Evolutionary conservation across 2,113 vertebrate species (phyloP).

Genomic region (Meriones unguiculatus): DNA sequence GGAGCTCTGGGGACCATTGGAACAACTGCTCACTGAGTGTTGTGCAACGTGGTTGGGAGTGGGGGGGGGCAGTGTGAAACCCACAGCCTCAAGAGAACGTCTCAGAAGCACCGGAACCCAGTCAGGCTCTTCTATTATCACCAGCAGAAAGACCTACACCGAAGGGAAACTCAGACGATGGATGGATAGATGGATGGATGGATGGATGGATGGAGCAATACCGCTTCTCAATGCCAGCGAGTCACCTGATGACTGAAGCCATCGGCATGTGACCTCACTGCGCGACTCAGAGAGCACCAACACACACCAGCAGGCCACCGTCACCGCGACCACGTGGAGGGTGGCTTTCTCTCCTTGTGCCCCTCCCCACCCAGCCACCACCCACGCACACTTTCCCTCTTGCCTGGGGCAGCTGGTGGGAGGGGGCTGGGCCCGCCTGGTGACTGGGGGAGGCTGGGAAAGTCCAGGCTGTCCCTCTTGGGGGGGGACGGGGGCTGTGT

Average conservation of each 20-base stretch:
- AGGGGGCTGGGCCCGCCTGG: constrained; percentile 67
- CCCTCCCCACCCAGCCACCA: constrained; percentile 63
- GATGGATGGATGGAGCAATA: background rate
- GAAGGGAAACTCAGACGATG: background rate
- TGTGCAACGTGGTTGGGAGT: background rate
- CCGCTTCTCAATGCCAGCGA: background rate
- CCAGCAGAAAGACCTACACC: background rate
- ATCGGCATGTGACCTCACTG: background rate
- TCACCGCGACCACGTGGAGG: background rate
- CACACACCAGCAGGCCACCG: background rate
- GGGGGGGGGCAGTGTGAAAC: background rate
- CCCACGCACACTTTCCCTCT: constrained; percentile 78
- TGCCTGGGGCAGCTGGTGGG: constrained; percentile 81
- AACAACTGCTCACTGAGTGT: accelerated
- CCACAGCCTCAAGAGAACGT: background rate
- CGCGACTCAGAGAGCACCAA: background rate
- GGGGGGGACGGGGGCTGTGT: constrained; percentile 41
- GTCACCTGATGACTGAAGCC: constrained; percentile 14
- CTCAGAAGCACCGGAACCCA: accelerated
- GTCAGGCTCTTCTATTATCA: background rate
- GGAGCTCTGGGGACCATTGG: background rate
- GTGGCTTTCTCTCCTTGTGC: background rate
- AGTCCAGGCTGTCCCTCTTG: constrained; percentile 76
- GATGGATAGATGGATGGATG: background rate
- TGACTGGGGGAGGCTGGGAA: constrained; percentile 82